Base-by-base conservation (phyloP, 1,140 invertebrate species). In the Choristoneura fumiferana region DNA sequence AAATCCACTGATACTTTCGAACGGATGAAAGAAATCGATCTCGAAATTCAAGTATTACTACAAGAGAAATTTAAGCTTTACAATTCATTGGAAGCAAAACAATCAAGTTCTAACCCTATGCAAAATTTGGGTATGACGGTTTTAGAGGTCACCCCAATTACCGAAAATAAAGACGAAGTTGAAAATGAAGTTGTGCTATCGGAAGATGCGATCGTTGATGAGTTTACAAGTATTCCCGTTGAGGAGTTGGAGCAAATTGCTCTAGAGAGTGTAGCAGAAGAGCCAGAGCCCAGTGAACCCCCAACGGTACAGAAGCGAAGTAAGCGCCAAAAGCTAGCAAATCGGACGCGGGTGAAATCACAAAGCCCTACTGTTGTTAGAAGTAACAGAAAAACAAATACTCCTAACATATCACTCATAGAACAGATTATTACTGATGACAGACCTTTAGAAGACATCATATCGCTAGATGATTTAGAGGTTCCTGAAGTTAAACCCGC, bases 21-120 rank as follows among this genome's bases (percentile, higher is more conserved):
- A 68, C 76, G 82, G 69, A 90, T 90, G 88, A 89, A 89, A 70
- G 78, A 89, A 72, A 90, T 90, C 49, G 89, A 90, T 67, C 71
- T 87, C 64, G 85, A 90, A 63, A 90, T 90, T 63, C 86, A 90
- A 67, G 62, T 76, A 29, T 74, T 90, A 57, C 35, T 90, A 22
- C 86, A 89, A 81, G 88, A 90, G 64, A 90, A 89, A 60, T 89
- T 89, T 58, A 84, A 89, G 67, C 57, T 90, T 12, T 90, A 90
- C 37, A 88, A 67, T 65, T 84, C 81, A 38, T 58, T 90, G 58
- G 88, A 89, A 70, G 60, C 65, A 18, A 85, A 77, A 66, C 67
- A 75, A 22, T 54, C 67, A 13, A 55, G 58, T 49, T 53, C 63
- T 45, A 76, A 66, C 12, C 62, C 71, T 8, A 67, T 78, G 57